Percentiles rank a stretch among this genome's conserved stretches.
Evolutionary conservation across 2,888 invertebrate species (phyloP).

Genomic region (Nomada flava): DNA sequence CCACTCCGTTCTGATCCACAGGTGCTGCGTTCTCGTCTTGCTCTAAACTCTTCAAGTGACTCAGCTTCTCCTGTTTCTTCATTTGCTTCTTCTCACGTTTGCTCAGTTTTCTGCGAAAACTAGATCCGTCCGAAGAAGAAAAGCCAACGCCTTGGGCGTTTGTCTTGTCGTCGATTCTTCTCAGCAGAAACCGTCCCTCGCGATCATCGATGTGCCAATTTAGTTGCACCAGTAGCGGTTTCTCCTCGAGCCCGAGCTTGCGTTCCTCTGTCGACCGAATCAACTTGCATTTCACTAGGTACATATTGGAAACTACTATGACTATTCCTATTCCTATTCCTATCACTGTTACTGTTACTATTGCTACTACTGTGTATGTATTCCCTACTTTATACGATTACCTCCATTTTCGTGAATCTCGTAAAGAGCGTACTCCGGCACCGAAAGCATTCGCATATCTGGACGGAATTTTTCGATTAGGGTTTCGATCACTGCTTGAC

Average conservation of each 20-base stretch:
- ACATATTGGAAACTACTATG: too few relatives aligned
- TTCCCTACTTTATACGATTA: slow-evolving; percentile 69
- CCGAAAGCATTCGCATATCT: slow-evolving; percentile 97
- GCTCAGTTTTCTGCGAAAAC: slow-evolving; percentile 96
- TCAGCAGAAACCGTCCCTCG: slow-evolving; percentile 97
- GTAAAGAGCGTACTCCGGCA: slow-evolving; percentile 88
- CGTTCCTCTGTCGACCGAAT: slow-evolving; percentile 90
- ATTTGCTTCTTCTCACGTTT: slow-evolving; percentile 99
- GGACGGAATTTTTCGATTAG: slow-evolving; percentile 99
- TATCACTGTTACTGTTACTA: too few relatives aligned
- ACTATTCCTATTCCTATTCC: background rate
- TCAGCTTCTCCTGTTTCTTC: slow-evolving; percentile 96
- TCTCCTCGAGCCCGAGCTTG: slow-evolving; percentile 95
- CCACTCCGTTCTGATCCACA: slow-evolving; percentile 91
- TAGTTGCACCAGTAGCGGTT: slow-evolving; percentile 97
- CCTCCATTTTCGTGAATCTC: slow-evolving; percentile 91
- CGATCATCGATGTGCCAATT: slow-evolving; percentile 99
- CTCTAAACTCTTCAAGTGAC: slow-evolving; percentile 90
- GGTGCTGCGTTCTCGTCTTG: slow-evolving; percentile 85
- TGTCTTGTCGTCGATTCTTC: slow-evolving; percentile 94
- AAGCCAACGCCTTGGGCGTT: slow-evolving; percentile 88
- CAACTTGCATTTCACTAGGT: background rate
- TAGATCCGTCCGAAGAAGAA: slow-evolving; percentile 89
- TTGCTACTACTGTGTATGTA: background rate
- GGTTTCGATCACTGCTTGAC: slow-evolving; percentile 98